Conservation (phyloP, 2,113 vertebrate genomes). For the Pycnonotus jocosus region DNA sequence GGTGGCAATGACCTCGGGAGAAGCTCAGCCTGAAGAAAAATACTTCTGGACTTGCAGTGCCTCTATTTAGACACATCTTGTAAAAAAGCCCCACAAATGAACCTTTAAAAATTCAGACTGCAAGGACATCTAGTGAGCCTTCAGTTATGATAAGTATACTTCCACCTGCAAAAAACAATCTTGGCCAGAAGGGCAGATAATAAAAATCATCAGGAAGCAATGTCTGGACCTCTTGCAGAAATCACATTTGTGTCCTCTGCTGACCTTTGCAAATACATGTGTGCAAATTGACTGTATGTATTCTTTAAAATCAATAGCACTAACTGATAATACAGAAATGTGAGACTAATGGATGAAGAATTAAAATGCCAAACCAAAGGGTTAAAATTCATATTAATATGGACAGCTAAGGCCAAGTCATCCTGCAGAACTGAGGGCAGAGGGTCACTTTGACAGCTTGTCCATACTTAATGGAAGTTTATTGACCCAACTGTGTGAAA, state of each 20-base stretch:
- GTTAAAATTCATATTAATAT: constrained; percentile 84
- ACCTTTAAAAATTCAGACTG: neutral
- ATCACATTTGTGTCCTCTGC: constrained; percentile 51
- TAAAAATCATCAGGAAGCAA: constrained; percentile 16
- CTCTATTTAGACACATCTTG: neutral
- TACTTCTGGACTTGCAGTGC: neutral
- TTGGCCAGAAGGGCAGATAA: neutral
- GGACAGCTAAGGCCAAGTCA: constrained; percentile 72
- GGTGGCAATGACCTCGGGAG: neutral
- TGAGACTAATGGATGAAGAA: constrained; percentile 87
- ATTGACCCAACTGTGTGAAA: constrained; percentile 84
- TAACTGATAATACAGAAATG: constrained; percentile 81
- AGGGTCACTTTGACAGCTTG: constrained; percentile 74
- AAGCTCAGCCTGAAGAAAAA: neutral
- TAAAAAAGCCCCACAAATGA: neutral
- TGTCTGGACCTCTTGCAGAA: constrained; percentile 40
- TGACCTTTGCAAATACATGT: constrained; percentile 65
- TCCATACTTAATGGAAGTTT: constrained; percentile 85
- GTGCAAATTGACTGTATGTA: constrained; percentile 66
- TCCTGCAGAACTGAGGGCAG: constrained; percentile 73
- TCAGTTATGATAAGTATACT: neutral
- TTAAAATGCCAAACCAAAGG: constrained; percentile 75
- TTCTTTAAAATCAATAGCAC: constrained; percentile 81
- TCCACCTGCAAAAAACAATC: neutral
- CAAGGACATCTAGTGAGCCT: neutral